Evolutionary conservation across 2,888 invertebrate genomes (phyloP).

Genomic region (Nephrocerus scutellatus): DNA sequence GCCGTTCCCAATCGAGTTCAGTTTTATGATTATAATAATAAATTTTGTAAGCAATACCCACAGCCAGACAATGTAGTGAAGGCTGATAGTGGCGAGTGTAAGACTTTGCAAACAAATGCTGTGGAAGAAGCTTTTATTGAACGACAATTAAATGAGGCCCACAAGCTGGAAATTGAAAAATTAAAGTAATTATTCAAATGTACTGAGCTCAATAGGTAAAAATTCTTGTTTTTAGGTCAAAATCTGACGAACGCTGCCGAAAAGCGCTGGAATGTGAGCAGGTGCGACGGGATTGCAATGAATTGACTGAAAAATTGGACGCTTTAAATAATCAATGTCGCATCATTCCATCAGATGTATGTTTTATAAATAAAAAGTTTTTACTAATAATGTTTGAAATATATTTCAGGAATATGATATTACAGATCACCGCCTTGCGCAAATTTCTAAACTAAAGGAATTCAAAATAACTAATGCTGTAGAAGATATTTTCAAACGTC

Average conservation of each 20-base stretch:
- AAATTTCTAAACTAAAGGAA: constrained; percentile 47
- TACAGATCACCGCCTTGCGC: constrained; percentile 46
- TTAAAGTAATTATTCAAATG: constrained; percentile 9
- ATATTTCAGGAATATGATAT: constrained; percentile 42
- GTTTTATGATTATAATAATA: constrained; percentile 50
- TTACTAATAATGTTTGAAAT: background rate
- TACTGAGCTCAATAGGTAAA: constrained; percentile 5
- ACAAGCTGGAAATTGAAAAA: constrained; percentile 31
- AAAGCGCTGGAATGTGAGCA: constrained; percentile 50
- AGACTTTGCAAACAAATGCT: constrained; percentile 28
- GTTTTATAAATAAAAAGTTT: constrained; percentile 10
- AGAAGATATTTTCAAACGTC: constrained; percentile 45
- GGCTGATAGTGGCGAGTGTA: constrained; percentile 28
- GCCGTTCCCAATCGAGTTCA: constrained; percentile 34
- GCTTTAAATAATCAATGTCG: constrained; percentile 44
- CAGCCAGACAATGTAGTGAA: constrained; percentile 39
- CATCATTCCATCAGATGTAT: constrained; percentile 33
- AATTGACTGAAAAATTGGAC: constrained; percentile 49
- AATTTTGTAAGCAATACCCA: constrained; percentile 43
- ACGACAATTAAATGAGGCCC: constrained; percentile 24
- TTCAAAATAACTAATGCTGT: constrained; percentile 51
- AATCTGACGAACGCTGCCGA: constrained; percentile 44
- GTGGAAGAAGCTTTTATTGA: constrained; percentile 38
- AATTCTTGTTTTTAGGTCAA: constrained; percentile 28
- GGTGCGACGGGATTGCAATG: constrained; percentile 49